Conservation (phyloP, 92 coral and sea anemone species). For the Isaurus tuberculatus region DNA sequence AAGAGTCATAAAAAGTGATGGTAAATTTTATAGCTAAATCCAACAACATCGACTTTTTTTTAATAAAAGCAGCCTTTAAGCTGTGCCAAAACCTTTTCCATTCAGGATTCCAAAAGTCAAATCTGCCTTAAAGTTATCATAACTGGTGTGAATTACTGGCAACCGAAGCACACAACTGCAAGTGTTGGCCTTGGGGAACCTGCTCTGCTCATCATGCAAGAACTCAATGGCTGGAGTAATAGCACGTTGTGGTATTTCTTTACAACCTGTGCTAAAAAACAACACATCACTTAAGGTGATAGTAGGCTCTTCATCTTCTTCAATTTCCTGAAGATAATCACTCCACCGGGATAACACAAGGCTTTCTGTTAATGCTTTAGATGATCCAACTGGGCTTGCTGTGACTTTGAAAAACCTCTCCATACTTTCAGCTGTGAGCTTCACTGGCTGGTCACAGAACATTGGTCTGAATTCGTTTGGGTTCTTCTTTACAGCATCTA, state of each 20-base stretch:
- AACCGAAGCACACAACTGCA: slow-evolving; percentile 67
- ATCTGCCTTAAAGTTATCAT: slow-evolving; percentile 74
- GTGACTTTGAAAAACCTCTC: slow-evolving; percentile 60
- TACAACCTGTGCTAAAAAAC: slow-evolving; percentile 78
- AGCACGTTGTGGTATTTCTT: slow-evolving; percentile 63
- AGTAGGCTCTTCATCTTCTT: slow-evolving; percentile 68
- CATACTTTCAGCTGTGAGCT: slow-evolving; percentile 68
- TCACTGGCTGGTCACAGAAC: slow-evolving; percentile 62
- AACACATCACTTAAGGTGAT: slow-evolving; percentile 70
- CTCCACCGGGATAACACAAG: slow-evolving; percentile 78
- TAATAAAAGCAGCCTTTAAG: slow-evolving; percentile 44
- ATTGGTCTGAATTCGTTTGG: slow-evolving; percentile 68
- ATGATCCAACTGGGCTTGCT: slow-evolving; percentile 72
- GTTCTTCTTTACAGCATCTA: slow-evolving; percentile 58
- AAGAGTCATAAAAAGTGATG: slow-evolving; percentile 11
- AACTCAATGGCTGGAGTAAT: slow-evolving; percentile 70
- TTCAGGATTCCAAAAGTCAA: slow-evolving; percentile 71
- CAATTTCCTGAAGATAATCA: slow-evolving; percentile 81
- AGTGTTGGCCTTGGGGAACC: slow-evolving; percentile 77
- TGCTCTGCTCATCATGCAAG: slow-evolving; percentile 60
- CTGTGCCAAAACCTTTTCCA: slow-evolving; percentile 71
- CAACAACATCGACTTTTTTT: slow-evolving; percentile 1
- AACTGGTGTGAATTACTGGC: slow-evolving; percentile 66
- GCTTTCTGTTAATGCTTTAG: slow-evolving; percentile 66
- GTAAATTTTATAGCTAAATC: slow-evolving; percentile 2